phyloP scores from a whole-genome alignment of 2,113 vertebrate genomes.

The Syngnathus typhle region DNA sequence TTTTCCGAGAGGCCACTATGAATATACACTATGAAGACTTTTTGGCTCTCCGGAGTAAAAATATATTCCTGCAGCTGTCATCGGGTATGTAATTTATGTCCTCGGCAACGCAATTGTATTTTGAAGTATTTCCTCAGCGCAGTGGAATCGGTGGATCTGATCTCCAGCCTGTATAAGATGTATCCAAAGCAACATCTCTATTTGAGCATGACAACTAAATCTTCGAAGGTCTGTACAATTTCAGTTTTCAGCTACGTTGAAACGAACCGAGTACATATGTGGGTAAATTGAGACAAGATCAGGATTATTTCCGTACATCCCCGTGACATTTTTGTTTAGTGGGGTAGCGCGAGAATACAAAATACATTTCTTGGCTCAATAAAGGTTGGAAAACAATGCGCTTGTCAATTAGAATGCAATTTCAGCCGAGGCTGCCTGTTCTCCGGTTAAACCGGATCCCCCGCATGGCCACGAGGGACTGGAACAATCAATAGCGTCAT shows the following conservation, averaged over 20 bases:
- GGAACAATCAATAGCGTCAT: conserved; percentile 32
- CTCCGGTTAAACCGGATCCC: neutral
- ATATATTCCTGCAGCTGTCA: conserved; percentile 1
- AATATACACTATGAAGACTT: conserved; percentile 7
- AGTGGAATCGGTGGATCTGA: neutral
- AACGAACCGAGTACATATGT: neutral
- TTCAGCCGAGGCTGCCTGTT: neutral
- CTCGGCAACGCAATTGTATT: neutral
- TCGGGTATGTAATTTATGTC: neutral
- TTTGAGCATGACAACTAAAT: neutral
- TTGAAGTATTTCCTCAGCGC: neutral
- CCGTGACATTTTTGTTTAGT: neutral
- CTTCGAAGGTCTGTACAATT: too few species aligned
- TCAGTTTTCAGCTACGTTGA: neutral
- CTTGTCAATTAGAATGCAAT: neutral
- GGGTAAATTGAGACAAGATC: too few species aligned
- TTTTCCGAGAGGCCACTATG: conserved; percentile 31
- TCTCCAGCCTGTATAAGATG: neutral
- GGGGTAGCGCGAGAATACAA: neutral
- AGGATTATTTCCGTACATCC: neutral
- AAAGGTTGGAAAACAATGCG: neutral
- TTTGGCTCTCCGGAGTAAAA: neutral
- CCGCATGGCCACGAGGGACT: conserved; percentile 28
- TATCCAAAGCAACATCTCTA: neutral
- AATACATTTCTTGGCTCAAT: neutral